These are phyloP conservation scores for Onthophagus sagittarius DNA, from an alignment of 2,888 invertebrate species.

Conservation along the genomic window DNA sequence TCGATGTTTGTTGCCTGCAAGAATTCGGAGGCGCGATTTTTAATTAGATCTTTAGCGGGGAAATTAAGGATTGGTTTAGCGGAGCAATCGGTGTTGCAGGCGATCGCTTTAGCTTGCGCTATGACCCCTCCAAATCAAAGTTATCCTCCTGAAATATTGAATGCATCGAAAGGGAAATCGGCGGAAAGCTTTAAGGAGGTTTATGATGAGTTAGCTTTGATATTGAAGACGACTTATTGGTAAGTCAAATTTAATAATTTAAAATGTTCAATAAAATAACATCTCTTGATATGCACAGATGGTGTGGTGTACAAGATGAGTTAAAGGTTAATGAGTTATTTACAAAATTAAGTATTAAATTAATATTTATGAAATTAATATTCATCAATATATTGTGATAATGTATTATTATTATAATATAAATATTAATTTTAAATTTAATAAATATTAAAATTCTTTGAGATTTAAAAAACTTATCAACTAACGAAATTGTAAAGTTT, in stretches of 20 bases:
- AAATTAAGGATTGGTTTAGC: slow-evolving; percentile 95
- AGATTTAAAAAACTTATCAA: too few relatives aligned
- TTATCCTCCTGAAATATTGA: slow-evolving; percentile 59
- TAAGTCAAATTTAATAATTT: slow-evolving; percentile 40
- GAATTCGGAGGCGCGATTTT: slow-evolving; percentile 80
- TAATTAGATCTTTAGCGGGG: slow-evolving; percentile 87
- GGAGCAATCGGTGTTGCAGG: slow-evolving; percentile 91
- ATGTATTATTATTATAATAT: too few relatives aligned
- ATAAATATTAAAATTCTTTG: too few relatives aligned
- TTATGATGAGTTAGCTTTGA: slow-evolving; percentile 69
- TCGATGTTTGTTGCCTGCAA: slow-evolving; percentile 89
- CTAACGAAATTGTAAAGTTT: too few relatives aligned
- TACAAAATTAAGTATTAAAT: too few relatives aligned
- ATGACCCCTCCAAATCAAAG: slow-evolving; percentile 70
- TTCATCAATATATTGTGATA: too few relatives aligned
- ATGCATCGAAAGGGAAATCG: slow-evolving; percentile 60
- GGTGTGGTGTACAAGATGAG: too few relatives aligned
- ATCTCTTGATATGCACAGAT: too few relatives aligned
- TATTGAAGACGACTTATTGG: slow-evolving; percentile 92
- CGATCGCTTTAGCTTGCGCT: slow-evolving; percentile 82
- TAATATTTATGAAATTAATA: too few relatives aligned
- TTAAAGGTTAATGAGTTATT: too few relatives aligned
- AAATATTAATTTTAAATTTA: too few relatives aligned
- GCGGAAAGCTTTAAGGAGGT: slow-evolving; percentile 69
- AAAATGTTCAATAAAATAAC: too few relatives aligned